phyloP scores from a whole-genome alignment of 2,113 vertebrate species.

The Chrysemys picta region DNA sequence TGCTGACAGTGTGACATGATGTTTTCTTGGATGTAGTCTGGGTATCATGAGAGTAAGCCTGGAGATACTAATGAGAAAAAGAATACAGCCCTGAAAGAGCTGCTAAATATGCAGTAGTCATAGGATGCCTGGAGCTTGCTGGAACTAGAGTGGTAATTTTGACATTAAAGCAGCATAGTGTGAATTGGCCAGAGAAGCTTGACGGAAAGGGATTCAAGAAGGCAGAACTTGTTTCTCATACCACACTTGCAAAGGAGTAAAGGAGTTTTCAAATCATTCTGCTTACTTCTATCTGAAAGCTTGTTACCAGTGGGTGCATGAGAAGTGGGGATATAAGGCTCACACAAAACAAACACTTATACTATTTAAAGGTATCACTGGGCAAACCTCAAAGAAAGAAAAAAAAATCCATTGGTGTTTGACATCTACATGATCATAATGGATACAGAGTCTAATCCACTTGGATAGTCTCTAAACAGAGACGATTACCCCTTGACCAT shows the following conservation, averaged over 20 bases:
- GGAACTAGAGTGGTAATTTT: slow-evolving; percentile 53
- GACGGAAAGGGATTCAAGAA: slow-evolving; percentile 58
- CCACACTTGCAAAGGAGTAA: slow-evolving; percentile 38
- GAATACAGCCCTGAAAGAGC: slow-evolving; percentile 69
- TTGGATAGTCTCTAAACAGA: not conserved
- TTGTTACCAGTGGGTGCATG: not conserved
- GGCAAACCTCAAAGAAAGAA: not conserved
- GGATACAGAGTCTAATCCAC: not conserved
- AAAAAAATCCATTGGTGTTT: not conserved
- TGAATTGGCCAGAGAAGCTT: slow-evolving; percentile 56
- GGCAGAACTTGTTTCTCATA: slow-evolving; percentile 57
- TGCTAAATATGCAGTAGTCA: slow-evolving; percentile 74
- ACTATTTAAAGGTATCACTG: not conserved
- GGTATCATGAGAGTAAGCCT: slow-evolving; percentile 70
- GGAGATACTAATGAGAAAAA: slow-evolving; percentile 69
- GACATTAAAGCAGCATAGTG: slow-evolving; percentile 35
- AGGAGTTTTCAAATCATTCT: slow-evolving; percentile 36
- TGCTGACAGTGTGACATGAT: slow-evolving; percentile 70
- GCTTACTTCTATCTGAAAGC: slow-evolving; percentile 41
- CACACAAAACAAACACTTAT: not conserved
- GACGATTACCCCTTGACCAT: not conserved
- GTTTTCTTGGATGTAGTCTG: slow-evolving; percentile 75
- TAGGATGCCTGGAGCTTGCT: slow-evolving; percentile 67
- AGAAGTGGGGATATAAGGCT: not conserved
- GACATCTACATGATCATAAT: not conserved